Conservation (phyloP, 1,140 invertebrate genomes). For the Papilio dardanus region DNA sequence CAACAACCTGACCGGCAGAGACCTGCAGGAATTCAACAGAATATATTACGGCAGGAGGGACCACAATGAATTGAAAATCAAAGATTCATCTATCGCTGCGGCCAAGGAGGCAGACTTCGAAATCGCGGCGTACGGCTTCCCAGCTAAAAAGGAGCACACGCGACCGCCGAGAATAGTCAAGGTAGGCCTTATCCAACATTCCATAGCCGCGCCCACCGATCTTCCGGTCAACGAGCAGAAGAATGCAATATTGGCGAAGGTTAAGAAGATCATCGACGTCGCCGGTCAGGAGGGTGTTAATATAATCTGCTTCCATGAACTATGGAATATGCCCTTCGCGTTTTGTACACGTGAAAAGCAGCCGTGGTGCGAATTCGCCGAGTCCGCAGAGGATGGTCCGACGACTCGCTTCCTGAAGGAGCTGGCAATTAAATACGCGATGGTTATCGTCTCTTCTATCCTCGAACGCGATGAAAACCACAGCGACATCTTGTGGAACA, state of each 20-base stretch:
- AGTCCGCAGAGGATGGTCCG: constrained; percentile 94
- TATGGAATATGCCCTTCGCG: constrained; percentile 99
- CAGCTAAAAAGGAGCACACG: constrained; percentile 85
- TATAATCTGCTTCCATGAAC: constrained; percentile 97
- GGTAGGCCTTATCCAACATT: constrained; percentile 95
- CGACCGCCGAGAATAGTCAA: constrained; percentile 89
- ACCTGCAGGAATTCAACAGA: constrained; percentile 89
- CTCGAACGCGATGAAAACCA: constrained; percentile 95
- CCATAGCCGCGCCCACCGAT: constrained; percentile 91
- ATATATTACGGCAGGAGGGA: constrained; percentile 88
- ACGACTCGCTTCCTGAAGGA: constrained; percentile 93
- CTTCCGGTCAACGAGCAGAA: constrained; percentile 91
- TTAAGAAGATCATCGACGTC: constrained; percentile 90
- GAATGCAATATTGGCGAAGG: constrained; percentile 90
- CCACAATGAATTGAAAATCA: constrained; percentile 65
- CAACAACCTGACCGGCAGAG: constrained; percentile 81
- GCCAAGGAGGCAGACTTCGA: constrained; percentile 87
- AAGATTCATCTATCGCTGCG: constrained; percentile 65
- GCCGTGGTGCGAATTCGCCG: constrained; percentile 99
- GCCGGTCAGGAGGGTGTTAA: constrained; percentile 93
- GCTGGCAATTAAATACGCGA: constrained; percentile 93
- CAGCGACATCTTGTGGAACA: constrained; percentile 97
- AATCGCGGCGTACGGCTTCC: constrained; percentile 89
- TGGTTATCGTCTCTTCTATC: constrained; percentile 98
- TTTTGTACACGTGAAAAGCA: constrained; percentile 98